phyloP scores from a whole-genome alignment of 2,113 vertebrate species.

The Rhombomys opimus region DNA sequence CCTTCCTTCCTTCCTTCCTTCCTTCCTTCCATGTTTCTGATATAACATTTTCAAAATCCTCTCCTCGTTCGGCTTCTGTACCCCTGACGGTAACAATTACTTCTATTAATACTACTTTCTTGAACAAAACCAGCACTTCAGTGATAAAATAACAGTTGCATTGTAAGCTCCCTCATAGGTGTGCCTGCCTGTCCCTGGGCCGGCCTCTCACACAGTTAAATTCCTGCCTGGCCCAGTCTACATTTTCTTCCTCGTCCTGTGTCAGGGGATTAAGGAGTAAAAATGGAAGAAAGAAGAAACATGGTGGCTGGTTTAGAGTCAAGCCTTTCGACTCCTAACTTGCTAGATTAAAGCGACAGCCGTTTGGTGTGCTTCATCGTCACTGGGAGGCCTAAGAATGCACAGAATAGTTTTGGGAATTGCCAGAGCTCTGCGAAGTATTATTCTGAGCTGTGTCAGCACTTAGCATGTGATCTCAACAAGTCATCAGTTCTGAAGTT shows the following conservation, averaged over 20 bases:
- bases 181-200: background rate
- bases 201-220: conserved; percentile 16
- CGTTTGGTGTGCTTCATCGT: background rate
- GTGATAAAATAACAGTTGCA: background rate
- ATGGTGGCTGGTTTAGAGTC: background rate
- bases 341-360: conserved; percentile 47
- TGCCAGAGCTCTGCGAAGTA: background rate
- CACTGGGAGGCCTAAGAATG: background rate
- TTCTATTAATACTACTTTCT: conserved; percentile 48
- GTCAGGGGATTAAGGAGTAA: conserved; percentile 5
- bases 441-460: background rate
- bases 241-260: background rate
- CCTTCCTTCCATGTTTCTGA: background rate
- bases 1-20: too few species aligned
- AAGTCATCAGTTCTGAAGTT: background rate
- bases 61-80: background rate
- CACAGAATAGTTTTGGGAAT: conserved; percentile 44
- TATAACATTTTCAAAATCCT: background rate
- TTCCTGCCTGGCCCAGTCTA: background rate
- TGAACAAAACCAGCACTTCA: conserved; percentile 24
- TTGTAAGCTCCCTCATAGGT: background rate
- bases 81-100: conserved; percentile 12
- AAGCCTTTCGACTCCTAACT: conserved; percentile 21
- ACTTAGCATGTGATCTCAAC: background rate
- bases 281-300: background rate